Evolutionary conservation across 2,113 vertebrate species (phyloP).

Genomic region (Prunella fulvescens): DNA sequence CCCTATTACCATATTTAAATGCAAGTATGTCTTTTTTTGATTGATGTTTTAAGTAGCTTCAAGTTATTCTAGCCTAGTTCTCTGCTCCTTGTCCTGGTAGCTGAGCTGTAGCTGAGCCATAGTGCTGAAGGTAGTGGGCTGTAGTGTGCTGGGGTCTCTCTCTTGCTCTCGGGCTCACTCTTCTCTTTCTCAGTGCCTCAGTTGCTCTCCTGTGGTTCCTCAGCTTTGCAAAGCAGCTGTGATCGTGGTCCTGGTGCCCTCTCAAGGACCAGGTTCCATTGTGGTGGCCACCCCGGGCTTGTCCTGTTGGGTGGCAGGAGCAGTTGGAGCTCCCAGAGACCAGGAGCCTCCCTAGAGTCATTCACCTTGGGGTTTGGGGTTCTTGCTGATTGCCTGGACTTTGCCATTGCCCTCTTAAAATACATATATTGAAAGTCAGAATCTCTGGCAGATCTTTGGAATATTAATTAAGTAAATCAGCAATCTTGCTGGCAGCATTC

Average conservation of each 20-base stretch:
- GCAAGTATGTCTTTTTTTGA: conserved; percentile 81
- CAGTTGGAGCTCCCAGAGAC: background rate
- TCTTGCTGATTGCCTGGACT: background rate
- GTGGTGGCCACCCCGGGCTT: background rate
- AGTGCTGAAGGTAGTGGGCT: conserved; percentile 63
- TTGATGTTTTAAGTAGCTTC: conserved; percentile 73
- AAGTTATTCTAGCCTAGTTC: conserved; percentile 64
- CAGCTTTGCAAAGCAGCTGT: conserved; percentile 45
- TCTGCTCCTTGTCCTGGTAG: conserved; percentile 57
- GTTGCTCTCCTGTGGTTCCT: background rate
- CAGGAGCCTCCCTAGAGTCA: background rate
- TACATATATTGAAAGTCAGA: background rate
- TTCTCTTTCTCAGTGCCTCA: background rate
- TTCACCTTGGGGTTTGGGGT: background rate
- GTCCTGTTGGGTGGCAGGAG: background rate
- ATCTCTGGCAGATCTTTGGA: background rate
- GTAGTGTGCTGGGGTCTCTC: conserved; percentile 30
- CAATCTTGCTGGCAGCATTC: background rate
- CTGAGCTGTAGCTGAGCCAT: conserved; percentile 51
- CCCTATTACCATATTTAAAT: conserved; percentile 85
- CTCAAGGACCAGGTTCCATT: background rate
- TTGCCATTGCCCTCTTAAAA: background rate
- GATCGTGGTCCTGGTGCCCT: background rate
- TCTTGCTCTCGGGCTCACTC: background rate
- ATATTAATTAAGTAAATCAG: background rate